These are phyloP conservation scores for Marasmarcha lunaedactyla DNA, from an alignment of 2,888 invertebrate genomes.

Conservation along the genomic window DNA sequence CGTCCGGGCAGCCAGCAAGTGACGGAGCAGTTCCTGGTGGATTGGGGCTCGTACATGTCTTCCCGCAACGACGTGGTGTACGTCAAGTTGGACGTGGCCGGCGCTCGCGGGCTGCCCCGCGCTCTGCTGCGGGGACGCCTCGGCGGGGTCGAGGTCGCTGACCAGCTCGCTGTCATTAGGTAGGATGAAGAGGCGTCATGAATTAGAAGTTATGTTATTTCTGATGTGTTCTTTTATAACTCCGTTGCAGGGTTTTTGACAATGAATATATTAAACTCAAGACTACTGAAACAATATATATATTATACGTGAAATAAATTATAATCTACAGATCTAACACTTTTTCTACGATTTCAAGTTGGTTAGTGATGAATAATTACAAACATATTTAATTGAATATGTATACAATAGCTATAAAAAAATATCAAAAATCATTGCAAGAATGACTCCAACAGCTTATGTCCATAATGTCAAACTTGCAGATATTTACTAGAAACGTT, in stretches of 20 bases:
- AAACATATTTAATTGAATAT: too few relatives aligned
- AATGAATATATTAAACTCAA: too few relatives aligned
- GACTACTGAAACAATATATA: too few relatives aligned
- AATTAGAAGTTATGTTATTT: background rate
- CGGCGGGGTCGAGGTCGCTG: slow-evolving; percentile 91
- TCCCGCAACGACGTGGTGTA: slow-evolving; percentile 92
- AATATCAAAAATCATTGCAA: too few relatives aligned
- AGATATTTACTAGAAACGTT: slow-evolving; percentile 84
- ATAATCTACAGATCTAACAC: too few relatives aligned
- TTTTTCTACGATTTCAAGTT: too few relatives aligned
- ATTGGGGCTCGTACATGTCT: slow-evolving; percentile 95
- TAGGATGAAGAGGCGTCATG: slow-evolving; percentile 22
- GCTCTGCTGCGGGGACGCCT: slow-evolving; percentile 84
- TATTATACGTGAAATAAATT: too few relatives aligned
- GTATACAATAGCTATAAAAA: too few relatives aligned
- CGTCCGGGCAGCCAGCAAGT: slow-evolving; percentile 93
- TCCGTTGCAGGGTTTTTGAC: too few relatives aligned
- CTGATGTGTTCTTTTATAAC: background rate
- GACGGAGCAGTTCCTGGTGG: slow-evolving; percentile 86
- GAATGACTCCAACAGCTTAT: too few relatives aligned
- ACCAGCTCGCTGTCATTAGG: slow-evolving; percentile 89
- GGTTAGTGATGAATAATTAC: too few relatives aligned
- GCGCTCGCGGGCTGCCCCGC: slow-evolving; percentile 84
- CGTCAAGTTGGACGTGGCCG: slow-evolving; percentile 91
- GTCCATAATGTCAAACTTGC: too few relatives aligned